Percentiles rank a stretch among this genome's conserved stretches.
Evolutionary conservation across 1,140 invertebrate species (phyloP).

Genomic region (Halyomorpha halys): DNA sequence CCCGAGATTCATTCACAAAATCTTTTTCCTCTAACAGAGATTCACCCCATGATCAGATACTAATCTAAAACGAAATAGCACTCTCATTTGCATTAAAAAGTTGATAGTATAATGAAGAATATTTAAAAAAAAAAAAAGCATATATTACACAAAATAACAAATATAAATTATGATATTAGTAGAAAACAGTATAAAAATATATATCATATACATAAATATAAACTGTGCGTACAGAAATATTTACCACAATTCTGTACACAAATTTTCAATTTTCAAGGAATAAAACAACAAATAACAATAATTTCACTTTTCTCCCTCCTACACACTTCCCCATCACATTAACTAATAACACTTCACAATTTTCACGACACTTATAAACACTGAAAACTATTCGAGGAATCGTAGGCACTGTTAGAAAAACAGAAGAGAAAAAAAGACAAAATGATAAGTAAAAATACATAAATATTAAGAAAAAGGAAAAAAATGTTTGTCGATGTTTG

Average conservation of each 20-base stretch:
- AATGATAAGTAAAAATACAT: slow-evolving; percentile 2
- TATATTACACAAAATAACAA: slow-evolving; percentile 8
- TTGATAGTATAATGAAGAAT: not conserved
- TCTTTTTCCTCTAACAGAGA: too few species aligned
- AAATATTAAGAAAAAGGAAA: not conserved
- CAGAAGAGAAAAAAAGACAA: slow-evolving; percentile 14
- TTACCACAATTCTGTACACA: too few species aligned
- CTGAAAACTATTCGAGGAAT: slow-evolving; percentile 21
- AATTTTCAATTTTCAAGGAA: too few species aligned
- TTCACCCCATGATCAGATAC: too few species aligned
- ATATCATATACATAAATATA: too few species aligned
- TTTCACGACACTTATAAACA: not conserved
- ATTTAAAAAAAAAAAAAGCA: not conserved
- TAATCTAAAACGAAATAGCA: too few species aligned
- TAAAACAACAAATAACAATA: too few species aligned
- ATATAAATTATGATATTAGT: slow-evolving; percentile 11
- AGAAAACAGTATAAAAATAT: slow-evolving; percentile 2
- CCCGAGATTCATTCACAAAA: too few species aligned
- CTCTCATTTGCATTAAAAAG: too few species aligned
- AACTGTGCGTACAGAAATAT: too few species aligned
- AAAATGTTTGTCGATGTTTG: not conserved
- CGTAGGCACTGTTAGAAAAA: slow-evolving; percentile 22
- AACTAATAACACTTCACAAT: not conserved
- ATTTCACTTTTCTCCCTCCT: too few species aligned
- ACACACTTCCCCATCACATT: not conserved